Base-by-base conservation (phyloP, 2,797 vertebrate species). In the Enteromius afrohamiltoni region DNA sequence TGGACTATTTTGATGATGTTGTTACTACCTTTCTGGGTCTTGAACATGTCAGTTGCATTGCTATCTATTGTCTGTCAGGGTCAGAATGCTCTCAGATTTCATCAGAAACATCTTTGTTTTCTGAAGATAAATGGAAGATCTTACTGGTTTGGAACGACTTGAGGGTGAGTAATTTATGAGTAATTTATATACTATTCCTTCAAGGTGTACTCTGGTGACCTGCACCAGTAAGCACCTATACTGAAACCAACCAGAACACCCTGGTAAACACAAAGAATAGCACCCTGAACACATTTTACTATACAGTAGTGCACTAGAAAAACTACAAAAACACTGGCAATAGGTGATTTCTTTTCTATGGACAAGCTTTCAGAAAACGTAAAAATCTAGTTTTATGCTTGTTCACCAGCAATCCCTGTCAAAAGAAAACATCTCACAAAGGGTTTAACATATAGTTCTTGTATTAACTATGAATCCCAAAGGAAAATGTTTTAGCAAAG, bases 361-460 rank as follows among this genome's bases (percentile, higher is more conserved):
- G n/a, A 17, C 23, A 71, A 71, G 45, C 23, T 6, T 73, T 49
- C 17, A 73, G 23, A 19, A 65, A 71, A 31, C 8, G 17, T 47
- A 49, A 49, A 53, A 21, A 74, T 74, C 49, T 37, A n/a, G 29
- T 37, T 74, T n/a, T 37, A n/a, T 4, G 45, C 14, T 77, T 77
- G n/a, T 77, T 65, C 7, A 65, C 29, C 17, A 31, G 14, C 40
- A 45, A 17, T 19, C 16, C 6, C 16, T 73, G 16, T 60, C 37
- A 62, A 77, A 60, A 76, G 71, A 34, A 55, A 75, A 75, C 19
- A 55, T 74, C 23, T 49, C 45, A 53, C 11, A 55, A 21, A 70
- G 13, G 6, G 71, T n/a, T 53, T 6, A 31, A 73, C n/a, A 31
- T 31, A 40, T 9, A 45, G n/a, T 45, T 29, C 23, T 42, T 2